phyloP scores from a whole-genome alignment of 2,888 invertebrate species.

The Gymnocheta viridis region DNA sequence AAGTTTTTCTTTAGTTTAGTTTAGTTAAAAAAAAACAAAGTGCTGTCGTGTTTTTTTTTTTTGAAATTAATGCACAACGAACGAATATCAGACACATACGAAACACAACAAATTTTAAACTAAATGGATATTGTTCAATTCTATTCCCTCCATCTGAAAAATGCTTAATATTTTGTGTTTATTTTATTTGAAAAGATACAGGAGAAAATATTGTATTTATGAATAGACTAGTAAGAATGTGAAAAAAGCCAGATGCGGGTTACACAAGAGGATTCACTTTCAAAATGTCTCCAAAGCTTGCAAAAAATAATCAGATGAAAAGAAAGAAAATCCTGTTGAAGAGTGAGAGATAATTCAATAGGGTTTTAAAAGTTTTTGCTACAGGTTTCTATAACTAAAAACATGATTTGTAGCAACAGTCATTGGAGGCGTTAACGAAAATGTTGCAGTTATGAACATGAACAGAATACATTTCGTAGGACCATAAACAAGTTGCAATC shows the following conservation, averaged over 20 bases:
- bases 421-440: no score
- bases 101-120: constrained; percentile 67
- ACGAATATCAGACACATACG: constrained; percentile 60
- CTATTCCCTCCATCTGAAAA: constrained; percentile 53
- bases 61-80: constrained; percentile 53
- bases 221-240: constrained; percentile 1
- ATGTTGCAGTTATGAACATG: no score
- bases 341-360: no score
- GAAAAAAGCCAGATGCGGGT: background rate
- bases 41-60: constrained; percentile 25
- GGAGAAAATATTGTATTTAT: constrained; percentile 32
- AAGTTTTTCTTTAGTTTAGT: constrained; percentile 11
- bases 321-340: background rate
- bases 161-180: constrained; percentile 30
- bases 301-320: no score
- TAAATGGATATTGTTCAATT: constrained; percentile 63
- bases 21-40: constrained; percentile 47
- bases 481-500: no score
- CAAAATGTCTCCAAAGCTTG: background rate
- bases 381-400: no score
- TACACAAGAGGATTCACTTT: background rate
- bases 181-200: constrained; percentile 6
- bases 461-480: no score
- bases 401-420: no score
- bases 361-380: no score